Percentiles rank a stretch among this genome's conserved stretches.
These are phyloP conservation scores for Parapristionchus giblindavisi DNA, from an alignment of 2,888 invertebrate species.

Conservation along the genomic window DNA sequence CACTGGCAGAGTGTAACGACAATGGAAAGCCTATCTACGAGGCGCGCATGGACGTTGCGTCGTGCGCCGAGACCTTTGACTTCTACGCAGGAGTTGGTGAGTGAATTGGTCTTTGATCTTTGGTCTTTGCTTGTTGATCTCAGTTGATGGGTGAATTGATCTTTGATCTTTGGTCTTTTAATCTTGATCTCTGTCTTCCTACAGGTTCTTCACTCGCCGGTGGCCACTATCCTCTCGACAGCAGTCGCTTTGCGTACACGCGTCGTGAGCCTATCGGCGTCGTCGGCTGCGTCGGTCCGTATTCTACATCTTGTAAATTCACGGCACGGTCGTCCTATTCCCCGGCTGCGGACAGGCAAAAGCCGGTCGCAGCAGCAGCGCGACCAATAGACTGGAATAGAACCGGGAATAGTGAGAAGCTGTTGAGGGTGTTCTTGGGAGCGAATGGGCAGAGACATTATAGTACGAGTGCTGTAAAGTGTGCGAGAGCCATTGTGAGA, in stretches of 20 bases:
- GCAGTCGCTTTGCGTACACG: conserved; percentile 73
- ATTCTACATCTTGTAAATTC: not conserved
- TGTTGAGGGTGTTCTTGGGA: not conserved
- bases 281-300: conserved; percentile 72
- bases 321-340: conserved; percentile 1
- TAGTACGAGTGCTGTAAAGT: too few species aligned
- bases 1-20: conserved; percentile 72
- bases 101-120: not conserved
- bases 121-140: not conserved
- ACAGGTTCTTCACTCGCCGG: conserved; percentile 68
- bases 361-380: too few species aligned
- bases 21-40: conserved; percentile 76
- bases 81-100: conserved; percentile 73
- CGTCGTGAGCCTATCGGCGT: conserved; percentile 75
- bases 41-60: conserved; percentile 73
- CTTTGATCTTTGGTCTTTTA: not conserved
- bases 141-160: too few species aligned
- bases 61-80: conserved; percentile 74
- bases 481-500: too few species aligned
- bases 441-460: conserved; percentile 5
- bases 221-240: conserved; percentile 71
- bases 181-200: not conserved
- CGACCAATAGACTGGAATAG: conserved; percentile 3
- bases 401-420: not conserved
- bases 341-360: too few species aligned